Base-by-base conservation (phyloP, 2,797 vertebrate species). In the Sebastes cheni region DNA sequence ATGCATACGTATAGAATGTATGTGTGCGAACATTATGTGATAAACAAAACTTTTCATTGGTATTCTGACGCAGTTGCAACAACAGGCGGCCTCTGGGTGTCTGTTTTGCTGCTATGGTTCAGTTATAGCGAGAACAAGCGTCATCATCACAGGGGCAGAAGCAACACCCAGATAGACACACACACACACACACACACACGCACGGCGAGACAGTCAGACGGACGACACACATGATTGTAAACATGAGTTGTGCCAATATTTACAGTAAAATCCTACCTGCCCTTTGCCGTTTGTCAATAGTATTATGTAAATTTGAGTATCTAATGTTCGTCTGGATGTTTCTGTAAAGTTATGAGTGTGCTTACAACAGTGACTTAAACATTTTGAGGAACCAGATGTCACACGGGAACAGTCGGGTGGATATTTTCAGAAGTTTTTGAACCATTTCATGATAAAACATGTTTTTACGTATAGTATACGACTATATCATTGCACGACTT, bases 121-220 rank as follows among this genome's bases (percentile, higher is more conserved):
- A 23, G 72, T 85, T 72, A 75, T 59, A 86, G 75, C 11, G 52
- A 84, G 84, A 88, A 73, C 85, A 61, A 29, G 58, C 80, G 25
- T 90, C 84, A 81, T 85, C 65, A 75, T 86, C 67, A 75, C 70
- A 62, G 71, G 62, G 55, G 82, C 70, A 84, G 70, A 73, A 81
- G 75, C 79, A 77, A 56, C 72, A 79, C 32, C 67, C 77, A 84
- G 70, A 77, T 65, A 72, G 14, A 74, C 67, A n/a, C 8, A 68
- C 61, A 56, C 42, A 12, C 34, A 56, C 32, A 14, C 22, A 27
- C 32, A 62, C 32, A 16, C 23, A 46, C n/a, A 4, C 14, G 6
- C 34, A 23, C 22, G 7, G 23, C 27, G 34, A 75, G 60, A 72
- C 69, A 74, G 64, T 54, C 59, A 54, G 30, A 20, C 50, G 32